These are phyloP conservation scores for Characodon lateralis DNA, from an alignment of 2,797 vertebrate species.

Conservation along the genomic window DNA sequence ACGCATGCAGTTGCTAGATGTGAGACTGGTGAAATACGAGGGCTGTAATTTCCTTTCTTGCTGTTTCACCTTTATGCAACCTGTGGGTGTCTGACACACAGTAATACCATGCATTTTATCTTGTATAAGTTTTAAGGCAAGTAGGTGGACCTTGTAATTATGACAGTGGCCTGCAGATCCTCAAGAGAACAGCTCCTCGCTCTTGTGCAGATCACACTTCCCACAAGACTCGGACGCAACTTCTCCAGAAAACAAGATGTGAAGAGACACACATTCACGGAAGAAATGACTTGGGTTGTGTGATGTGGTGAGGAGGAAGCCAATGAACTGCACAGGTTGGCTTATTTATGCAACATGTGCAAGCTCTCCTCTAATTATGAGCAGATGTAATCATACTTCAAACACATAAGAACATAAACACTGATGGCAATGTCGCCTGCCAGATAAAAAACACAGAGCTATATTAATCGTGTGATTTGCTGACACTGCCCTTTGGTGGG, in stretches of 20 bases:
- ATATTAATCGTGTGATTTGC: slow-evolving; percentile 6
- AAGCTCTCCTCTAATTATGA: slow-evolving; percentile 40
- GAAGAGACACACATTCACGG: slow-evolving; percentile 9
- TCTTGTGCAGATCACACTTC: slow-evolving; percentile 51
- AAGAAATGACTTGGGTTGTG: slow-evolving; percentile 5
- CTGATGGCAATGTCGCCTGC: slow-evolving; percentile 3
- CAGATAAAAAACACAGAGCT: slow-evolving; percentile 13
- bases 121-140: slow-evolving; percentile 18
- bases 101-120: slow-evolving; percentile 17
- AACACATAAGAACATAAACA: slow-evolving; percentile 1
- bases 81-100: slow-evolving; percentile 15
- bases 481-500: slow-evolving; percentile 35
- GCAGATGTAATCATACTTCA: neutral
- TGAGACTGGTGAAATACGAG: slow-evolving; percentile 19
- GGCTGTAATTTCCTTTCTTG: neutral
- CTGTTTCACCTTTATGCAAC: slow-evolving; percentile 15
- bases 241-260: slow-evolving; percentile 34
- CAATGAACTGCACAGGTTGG: slow-evolving; percentile 27
- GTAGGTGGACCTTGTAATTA: slow-evolving; percentile 61
- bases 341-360: slow-evolving; percentile 31
- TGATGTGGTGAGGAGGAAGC: slow-evolving; percentile 40
- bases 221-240: slow-evolving; percentile 14
- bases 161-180: slow-evolving; percentile 40
- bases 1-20: slow-evolving; percentile 57
- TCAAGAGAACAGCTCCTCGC: slow-evolving; percentile 36